Conservation (phyloP, 1,140 invertebrate species). For the Dendrolimus kikuchii region DNA sequence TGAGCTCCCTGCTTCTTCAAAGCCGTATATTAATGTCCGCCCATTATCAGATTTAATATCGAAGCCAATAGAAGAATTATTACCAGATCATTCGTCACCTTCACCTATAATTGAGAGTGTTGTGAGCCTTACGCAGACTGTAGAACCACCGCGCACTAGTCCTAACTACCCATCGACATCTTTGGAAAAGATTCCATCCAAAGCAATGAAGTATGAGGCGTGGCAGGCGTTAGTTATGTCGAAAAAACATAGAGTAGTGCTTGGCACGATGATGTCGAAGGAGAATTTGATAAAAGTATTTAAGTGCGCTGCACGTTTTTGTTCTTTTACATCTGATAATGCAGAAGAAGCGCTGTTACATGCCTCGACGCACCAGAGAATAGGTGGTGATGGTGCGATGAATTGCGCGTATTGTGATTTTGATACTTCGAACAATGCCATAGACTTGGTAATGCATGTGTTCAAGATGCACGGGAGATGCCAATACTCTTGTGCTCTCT, state of each 20-base stretch:
- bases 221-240: slow-evolving; percentile 39
- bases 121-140: slow-evolving; percentile 32
- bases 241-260: slow-evolving; percentile 44
- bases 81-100: slow-evolving; percentile 8
- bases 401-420: slow-evolving; percentile 54
- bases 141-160: slow-evolving; percentile 12
- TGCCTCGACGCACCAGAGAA: slow-evolving; percentile 41
- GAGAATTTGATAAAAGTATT: slow-evolving; percentile 46
- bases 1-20: slow-evolving; percentile 6
- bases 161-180: slow-evolving; percentile 11
- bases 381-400: slow-evolving; percentile 45
- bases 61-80: slow-evolving; percentile 1
- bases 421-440: slow-evolving; percentile 40
- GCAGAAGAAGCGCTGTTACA: slow-evolving; percentile 47
- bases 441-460: slow-evolving; percentile 58
- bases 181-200: slow-evolving; percentile 7
- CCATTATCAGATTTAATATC: slow-evolving; percentile 45
- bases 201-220: slow-evolving; percentile 45
- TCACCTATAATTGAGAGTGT: slow-evolving; percentile 51
- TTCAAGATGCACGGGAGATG: slow-evolving; percentile 48
- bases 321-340: slow-evolving; percentile 52
- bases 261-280: slow-evolving; percentile 44
- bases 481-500: slow-evolving; percentile 39
- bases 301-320: slow-evolving; percentile 57
- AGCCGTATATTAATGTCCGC: slow-evolving; percentile 40